Conservation (phyloP, 2,797 vertebrate species). For the Sparus aurata region DNA sequence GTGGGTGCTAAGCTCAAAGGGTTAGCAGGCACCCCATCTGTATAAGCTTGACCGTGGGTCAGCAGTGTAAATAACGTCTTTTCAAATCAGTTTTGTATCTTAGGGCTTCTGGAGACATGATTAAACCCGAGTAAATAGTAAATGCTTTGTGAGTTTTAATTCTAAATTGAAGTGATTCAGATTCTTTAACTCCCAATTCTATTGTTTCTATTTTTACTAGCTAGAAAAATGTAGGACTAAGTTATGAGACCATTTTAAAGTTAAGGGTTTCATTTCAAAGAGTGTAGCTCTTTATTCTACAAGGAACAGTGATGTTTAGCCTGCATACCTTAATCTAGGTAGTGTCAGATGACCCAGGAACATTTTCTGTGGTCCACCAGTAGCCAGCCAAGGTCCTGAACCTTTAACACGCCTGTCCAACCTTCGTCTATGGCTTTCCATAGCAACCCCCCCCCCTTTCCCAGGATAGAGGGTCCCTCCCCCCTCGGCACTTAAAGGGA, state of each 20-base stretch:
- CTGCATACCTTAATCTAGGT: slow-evolving; percentile 30
- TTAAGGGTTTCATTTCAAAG: slow-evolving; percentile 12
- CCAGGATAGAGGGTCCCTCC: slow-evolving; percentile 64
- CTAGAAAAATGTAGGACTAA: background rate
- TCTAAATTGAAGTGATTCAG: background rate
- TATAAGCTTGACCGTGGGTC: too few relatives aligned
- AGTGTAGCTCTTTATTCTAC: background rate
- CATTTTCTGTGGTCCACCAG: slow-evolving; percentile 51
- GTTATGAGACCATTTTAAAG: slow-evolving; percentile 28
- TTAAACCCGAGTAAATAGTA: too few relatives aligned
- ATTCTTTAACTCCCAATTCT: background rate
- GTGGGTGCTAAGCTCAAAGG: too few relatives aligned
- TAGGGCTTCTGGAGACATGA: too few relatives aligned
- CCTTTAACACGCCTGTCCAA: slow-evolving; percentile 71
- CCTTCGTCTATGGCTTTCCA: slow-evolving; percentile 67
- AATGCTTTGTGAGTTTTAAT: background rate
- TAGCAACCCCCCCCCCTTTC: slow-evolving; percentile 76
- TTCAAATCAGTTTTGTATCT: too few relatives aligned
- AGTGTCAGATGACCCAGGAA: slow-evolving; percentile 24
- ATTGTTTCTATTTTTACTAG: background rate
- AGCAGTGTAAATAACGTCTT: too few relatives aligned
- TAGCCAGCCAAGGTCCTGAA: slow-evolving; percentile 65
- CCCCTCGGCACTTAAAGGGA: slow-evolving; percentile 60
- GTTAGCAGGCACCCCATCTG: too few relatives aligned
- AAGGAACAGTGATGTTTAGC: background rate